phyloP scores from a whole-genome alignment of 2,797 vertebrate species.

The Ctenopoma kingsleyae region DNA sequence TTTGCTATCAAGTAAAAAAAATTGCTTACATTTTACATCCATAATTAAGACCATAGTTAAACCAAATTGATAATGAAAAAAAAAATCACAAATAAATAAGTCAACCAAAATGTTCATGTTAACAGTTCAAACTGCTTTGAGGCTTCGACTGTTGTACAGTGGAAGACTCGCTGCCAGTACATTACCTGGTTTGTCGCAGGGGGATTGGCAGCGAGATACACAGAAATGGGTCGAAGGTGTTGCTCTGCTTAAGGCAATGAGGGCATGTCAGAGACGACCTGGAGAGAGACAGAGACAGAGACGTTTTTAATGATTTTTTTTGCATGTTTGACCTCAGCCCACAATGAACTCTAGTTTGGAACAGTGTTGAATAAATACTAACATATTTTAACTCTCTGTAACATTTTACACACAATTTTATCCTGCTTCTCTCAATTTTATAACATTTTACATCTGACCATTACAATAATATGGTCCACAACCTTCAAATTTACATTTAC shows the following conservation, averaged over 20 bases:
- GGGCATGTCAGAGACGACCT: slow-evolving; percentile 96
- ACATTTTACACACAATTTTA: background rate
- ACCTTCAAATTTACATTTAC: background rate
- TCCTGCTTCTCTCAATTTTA: background rate
- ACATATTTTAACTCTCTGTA: background rate
- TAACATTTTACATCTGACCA: background rate
- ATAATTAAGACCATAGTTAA: background rate
- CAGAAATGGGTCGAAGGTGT: slow-evolving; percentile 94
- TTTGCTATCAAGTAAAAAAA: too few relatives aligned
- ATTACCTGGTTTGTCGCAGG: slow-evolving; percentile 92
- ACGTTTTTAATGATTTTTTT: background rate
- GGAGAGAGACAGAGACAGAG: slow-evolving; percentile 47
- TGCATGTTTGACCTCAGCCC: background rate
- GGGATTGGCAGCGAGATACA: slow-evolving; percentile 96
- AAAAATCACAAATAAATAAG: background rate
- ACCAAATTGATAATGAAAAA: background rate
- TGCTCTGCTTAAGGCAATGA: slow-evolving; percentile 95
- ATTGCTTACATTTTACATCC: too few relatives aligned
- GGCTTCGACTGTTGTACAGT: background rate
- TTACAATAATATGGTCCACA: background rate
- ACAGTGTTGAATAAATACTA: background rate
- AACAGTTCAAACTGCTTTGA: too few relatives aligned
- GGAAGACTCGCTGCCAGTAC: too few relatives aligned
- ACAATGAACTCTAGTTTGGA: background rate
- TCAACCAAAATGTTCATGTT: too few relatives aligned